These are phyloP conservation scores for Heterodera filipjevi DNA, from an alignment of 2,888 invertebrate species.

Conservation along the genomic window DNA sequence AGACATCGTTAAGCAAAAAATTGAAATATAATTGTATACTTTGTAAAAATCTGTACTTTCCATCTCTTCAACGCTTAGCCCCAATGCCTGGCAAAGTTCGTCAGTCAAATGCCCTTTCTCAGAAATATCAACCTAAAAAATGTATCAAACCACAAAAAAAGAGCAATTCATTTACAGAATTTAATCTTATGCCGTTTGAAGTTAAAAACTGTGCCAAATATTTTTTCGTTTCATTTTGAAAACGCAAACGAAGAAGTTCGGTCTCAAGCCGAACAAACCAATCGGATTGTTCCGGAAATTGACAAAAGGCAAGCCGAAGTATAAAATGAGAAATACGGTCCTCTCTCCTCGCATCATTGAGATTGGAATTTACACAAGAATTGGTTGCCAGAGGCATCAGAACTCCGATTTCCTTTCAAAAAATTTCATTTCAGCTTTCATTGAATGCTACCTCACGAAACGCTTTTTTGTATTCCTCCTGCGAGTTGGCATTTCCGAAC, in stretches of 20 bases:
- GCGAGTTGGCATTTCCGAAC: conserved; percentile 18
- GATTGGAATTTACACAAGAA: conserved; percentile 10
- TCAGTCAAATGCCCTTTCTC: conserved; percentile 23
- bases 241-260: conserved; percentile 79
- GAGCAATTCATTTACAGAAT: conserved; percentile 34
- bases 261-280: conserved; percentile 89
- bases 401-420: conserved; percentile 32
- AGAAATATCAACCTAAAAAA: conserved; percentile 1
- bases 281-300: conserved; percentile 74
- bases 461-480: conserved; percentile 28
- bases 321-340: conserved; percentile 93
- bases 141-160: neutral
- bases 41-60: conserved; percentile 43
- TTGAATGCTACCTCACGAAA: conserved; percentile 13
- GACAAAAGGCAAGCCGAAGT: conserved; percentile 85
- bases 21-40: conserved; percentile 30
- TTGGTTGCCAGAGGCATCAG: conserved; percentile 37
- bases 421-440: neutral
- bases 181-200: conserved; percentile 60
- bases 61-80: conserved; percentile 23
- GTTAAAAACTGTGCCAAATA: conserved; percentile 36
- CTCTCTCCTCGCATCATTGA: conserved; percentile 45
- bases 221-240: conserved; percentile 46
- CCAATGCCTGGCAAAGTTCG: conserved; percentile 34
- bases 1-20: neutral